Evolutionary conservation across 2,113 vertebrate species (phyloP).

Genomic region (Budorcas taxicolor): DNA sequence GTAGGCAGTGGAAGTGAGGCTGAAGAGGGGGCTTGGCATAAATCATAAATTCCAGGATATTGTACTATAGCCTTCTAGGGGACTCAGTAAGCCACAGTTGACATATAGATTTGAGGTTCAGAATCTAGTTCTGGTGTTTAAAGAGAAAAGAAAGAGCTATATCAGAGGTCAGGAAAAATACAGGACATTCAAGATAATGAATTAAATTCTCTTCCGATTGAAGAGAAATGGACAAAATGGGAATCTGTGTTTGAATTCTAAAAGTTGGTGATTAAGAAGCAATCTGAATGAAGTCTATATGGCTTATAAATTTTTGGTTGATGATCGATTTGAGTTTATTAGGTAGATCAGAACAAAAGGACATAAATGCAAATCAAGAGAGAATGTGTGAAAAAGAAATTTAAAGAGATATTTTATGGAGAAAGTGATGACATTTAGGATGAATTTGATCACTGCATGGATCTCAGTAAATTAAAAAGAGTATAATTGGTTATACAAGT

Average conservation of each 20-base stretch:
- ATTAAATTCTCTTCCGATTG: neutral
- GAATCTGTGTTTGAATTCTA: neutral
- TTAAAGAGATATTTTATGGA: slow-evolving; percentile 24
- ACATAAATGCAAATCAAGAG: slow-evolving; percentile 43
- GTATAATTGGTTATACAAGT: neutral
- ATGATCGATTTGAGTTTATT: slow-evolving; percentile 39
- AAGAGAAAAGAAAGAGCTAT: neutral
- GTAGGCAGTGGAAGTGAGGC: slow-evolving; percentile 61
- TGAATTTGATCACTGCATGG: neutral
- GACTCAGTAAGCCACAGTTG: slow-evolving; percentile 11
- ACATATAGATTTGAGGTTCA: slow-evolving; percentile 50
- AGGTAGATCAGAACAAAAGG: slow-evolving; percentile 43
- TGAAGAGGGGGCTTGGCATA: slow-evolving; percentile 35
- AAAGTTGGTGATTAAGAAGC: slow-evolving; percentile 12
- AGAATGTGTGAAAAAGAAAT: slow-evolving; percentile 18
- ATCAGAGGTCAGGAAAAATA: neutral
- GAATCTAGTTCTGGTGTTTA: slow-evolving; percentile 1
- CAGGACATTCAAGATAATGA: neutral
- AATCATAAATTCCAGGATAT: slow-evolving; percentile 54
- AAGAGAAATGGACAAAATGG: slow-evolving; percentile 19
- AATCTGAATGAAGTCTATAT: slow-evolving; percentile 10
- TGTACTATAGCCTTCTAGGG: slow-evolving; percentile 44
- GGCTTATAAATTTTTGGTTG: slow-evolving; percentile 28
- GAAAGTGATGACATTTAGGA: slow-evolving; percentile 33
- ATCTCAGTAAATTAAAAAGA: slow-evolving; percentile 45